Evolutionary conservation across 1,140 invertebrate genomes (phyloP).

Genomic region (Aphis craccivora): DNA sequence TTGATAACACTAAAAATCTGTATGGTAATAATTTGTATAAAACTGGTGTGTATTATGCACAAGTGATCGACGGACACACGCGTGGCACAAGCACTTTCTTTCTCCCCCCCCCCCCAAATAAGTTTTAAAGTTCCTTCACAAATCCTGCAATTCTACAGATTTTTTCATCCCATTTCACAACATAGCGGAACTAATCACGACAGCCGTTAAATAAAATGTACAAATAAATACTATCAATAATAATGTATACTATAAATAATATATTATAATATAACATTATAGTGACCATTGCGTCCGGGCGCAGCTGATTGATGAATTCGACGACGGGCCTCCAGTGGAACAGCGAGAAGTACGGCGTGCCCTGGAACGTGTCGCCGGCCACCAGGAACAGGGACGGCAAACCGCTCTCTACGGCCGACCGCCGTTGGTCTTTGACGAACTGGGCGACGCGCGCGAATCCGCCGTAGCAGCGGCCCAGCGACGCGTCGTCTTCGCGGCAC

Average conservation of each 20-base stretch:
- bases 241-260: too few relatives aligned
- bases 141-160: too few relatives aligned
- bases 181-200: too few relatives aligned
- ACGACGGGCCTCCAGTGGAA: constrained; percentile 80
- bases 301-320: constrained; percentile 78
- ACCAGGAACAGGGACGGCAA: constrained; percentile 78
- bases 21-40: too few relatives aligned
- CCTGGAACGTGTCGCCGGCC: constrained; percentile 89
- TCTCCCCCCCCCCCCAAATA: constrained; percentile 70
- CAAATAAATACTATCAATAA: too few relatives aligned
- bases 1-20: too few relatives aligned
- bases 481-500: constrained; percentile 59
- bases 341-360: constrained; percentile 82
- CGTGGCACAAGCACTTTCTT: too few relatives aligned
- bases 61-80: too few relatives aligned
- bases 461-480: constrained; percentile 65
- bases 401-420: constrained; percentile 65
- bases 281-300: constrained; percentile 81
- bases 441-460: constrained; percentile 79
- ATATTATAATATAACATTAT: neutral
- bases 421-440: constrained; percentile 69
- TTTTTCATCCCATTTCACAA: too few relatives aligned
- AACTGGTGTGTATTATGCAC: too few relatives aligned
- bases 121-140: constrained; percentile 62
- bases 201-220: too few relatives aligned